Percentiles rank a stretch among this genome's conserved stretches.
phyloP scores from a whole-genome alignment of 2,888 invertebrate genomes.

The Oscheius sp. region DNA sequence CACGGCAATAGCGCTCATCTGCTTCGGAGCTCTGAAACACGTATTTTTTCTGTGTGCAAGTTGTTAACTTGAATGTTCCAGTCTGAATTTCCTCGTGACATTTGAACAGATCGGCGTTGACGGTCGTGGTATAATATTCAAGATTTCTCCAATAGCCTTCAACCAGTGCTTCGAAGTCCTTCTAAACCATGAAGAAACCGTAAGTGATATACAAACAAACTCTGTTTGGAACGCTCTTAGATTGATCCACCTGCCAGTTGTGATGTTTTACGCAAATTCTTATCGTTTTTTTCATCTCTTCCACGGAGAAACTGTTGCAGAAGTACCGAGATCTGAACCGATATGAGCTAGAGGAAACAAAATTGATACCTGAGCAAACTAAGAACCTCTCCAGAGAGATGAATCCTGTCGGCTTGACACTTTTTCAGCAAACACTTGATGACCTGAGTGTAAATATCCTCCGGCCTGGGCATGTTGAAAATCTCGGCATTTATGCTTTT shows the following conservation, averaged over 20 bases:
- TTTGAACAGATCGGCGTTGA: not conserved
- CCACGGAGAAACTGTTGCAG: constrained; percentile 3
- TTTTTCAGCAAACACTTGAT: constrained; percentile 6
- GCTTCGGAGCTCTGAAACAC: not conserved
- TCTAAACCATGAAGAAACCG: not conserved
- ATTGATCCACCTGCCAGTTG: not conserved
- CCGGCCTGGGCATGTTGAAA: constrained; percentile 12
- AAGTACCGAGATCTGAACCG: constrained; percentile 6
- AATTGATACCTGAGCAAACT: not conserved
- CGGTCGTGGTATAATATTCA: not conserved
- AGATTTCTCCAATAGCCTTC: constrained; percentile 7
- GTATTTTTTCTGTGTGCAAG: too few species aligned
- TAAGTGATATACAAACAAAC: not conserved
- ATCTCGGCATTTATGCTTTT: constrained; percentile 8
- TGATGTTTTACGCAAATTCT: constrained; percentile 9
- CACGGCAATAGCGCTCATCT: not conserved
- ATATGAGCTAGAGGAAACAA: too few species aligned
- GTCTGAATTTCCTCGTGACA: constrained; percentile 17
- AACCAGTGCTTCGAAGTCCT: not conserved
- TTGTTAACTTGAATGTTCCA: not conserved
- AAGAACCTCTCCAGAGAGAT: constrained; percentile 10
- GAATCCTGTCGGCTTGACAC: not conserved
- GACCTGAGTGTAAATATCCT: not conserved
- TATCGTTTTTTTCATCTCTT: constrained; percentile 7
- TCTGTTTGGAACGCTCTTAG: not conserved